A percentile compares a stretch with the other conserved stretches of the same genome.
Conservation (phyloP, 2,888 invertebrate genomes). For the Aphodius granarius region DNA sequence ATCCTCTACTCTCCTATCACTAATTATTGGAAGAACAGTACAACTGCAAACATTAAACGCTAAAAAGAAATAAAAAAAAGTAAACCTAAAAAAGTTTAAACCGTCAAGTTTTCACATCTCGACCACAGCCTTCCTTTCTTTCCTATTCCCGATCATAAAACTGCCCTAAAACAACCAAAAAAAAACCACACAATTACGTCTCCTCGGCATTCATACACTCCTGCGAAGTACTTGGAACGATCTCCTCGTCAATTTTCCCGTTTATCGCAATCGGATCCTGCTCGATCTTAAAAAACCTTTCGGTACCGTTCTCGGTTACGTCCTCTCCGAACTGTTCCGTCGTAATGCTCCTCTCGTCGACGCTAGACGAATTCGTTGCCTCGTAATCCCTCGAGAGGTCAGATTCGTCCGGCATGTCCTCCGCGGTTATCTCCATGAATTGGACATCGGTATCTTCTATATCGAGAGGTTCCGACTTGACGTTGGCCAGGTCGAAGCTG, state of each 20-base stretch:
- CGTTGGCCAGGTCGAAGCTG: slow-evolving; percentile 34
- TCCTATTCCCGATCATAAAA: background rate
- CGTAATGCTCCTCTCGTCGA: background rate
- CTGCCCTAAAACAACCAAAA: background rate
- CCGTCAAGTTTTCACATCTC: background rate
- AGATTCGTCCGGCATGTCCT: background rate
- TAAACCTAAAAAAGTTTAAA: background rate
- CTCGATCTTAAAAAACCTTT: background rate
- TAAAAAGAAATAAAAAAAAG: background rate
- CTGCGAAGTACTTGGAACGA: background rate
- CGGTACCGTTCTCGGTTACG: too few species aligned
- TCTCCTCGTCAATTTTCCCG: background rate
- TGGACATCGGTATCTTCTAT: slow-evolving; percentile 40
- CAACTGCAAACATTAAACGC: background rate
- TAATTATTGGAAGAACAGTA: background rate
- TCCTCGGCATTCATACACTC: background rate
- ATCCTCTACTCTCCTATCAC: background rate
- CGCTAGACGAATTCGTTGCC: background rate
- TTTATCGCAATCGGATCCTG: background rate
- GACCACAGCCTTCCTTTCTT: background rate
- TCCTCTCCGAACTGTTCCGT: background rate
- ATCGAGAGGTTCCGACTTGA: slow-evolving; percentile 48
- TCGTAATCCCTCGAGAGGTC: background rate
- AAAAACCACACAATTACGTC: background rate
- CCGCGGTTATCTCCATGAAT: background rate